Evolutionary conservation across 2,113 vertebrate genomes (phyloP), one percentile per base, ranked within the genome.

Genomic region (Zosterops pallidus): DNA sequence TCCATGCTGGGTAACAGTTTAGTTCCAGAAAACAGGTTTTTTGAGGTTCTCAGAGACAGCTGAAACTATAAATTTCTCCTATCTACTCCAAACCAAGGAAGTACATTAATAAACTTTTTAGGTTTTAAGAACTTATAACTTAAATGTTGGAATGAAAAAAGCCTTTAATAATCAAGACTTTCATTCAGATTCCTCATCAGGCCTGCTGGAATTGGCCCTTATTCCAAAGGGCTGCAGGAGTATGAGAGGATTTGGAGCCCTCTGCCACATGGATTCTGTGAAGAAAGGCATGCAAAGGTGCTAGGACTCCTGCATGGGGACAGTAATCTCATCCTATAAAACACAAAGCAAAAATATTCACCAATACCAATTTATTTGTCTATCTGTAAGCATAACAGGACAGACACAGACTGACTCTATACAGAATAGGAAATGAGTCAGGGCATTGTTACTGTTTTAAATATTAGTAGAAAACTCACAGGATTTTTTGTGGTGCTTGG

Each of bases 221-320:
- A 9, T 46, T 60, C 13, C 12, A 8, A 69, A 67, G 24, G 15
- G 22, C 23, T 79, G 20, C 42, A 64, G 31, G n/a, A 76, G 5
- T 10, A 11, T 9, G 33, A 67, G 18, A 68, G 23, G 42, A 42
- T 62, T 53, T 35, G 18, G 21, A 67, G 29, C 18, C 7, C 41
- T 68, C 35, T 50, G 47, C 35, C 31, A n/a, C 6, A 0, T 2
- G 9, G 22, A 23, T 18, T 33, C 29, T 62, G 23, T 14, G 37
- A 19, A 59, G 4, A 68, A 23, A 68, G 62, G 29, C n/a, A 23
- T 0, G 3, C 7, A 9, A 22, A 63, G 21, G 25, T 44, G 16
- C 57, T 44, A 13, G 19, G n/a, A n/a, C n/a, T 71, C n/a, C 62
- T 72, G 9, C 1, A 0, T 4, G n/a, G n/a, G n/a, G n/a, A n/a